A percentile compares a stretch with the other conserved stretches of the same genome.
Evolutionary conservation across 2,888 invertebrate species (phyloP).

Genomic region (Caenorhabditis sp.): DNA sequence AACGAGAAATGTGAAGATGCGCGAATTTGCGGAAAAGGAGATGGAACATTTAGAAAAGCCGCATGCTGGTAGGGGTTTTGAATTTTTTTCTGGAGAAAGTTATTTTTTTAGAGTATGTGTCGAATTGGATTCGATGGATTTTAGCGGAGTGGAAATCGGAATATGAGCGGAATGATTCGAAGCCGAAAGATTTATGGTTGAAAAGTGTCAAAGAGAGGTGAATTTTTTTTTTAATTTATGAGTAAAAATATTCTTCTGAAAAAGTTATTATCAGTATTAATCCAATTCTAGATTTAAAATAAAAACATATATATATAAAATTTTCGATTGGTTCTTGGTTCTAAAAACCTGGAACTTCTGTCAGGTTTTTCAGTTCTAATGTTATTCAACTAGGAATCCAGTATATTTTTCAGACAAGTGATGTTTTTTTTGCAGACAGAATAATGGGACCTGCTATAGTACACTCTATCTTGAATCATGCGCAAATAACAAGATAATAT

Average conservation of each 20-base stretch:
- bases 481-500: conserved; percentile 2
- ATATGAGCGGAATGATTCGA: conserved; percentile 11
- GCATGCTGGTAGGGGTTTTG: conserved; percentile 23
- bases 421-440: background rate
- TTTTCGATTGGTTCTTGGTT: too few relatives aligned
- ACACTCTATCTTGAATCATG: conserved; percentile 1
- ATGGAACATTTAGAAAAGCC: conserved; percentile 42
- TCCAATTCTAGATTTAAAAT: too few relatives aligned
- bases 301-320: too few relatives aligned
- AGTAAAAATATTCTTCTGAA: too few relatives aligned
- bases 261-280: too few relatives aligned
- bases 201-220: conserved; percentile 6
- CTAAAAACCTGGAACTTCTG: too few relatives aligned
- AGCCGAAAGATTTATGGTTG: conserved; percentile 24
- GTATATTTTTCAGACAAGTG: too few relatives aligned
- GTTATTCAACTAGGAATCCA: too few relatives aligned
- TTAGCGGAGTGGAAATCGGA: conserved; percentile 32
- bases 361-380: too few relatives aligned
- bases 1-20: conserved; percentile 27
- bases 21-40: conserved; percentile 36
- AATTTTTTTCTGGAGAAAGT: background rate
- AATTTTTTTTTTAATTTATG: too few relatives aligned
- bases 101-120: conserved; percentile 34
- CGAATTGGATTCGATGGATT: conserved; percentile 40
- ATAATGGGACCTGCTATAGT: conserved; percentile 11